Conservation (phyloP, 2,888 invertebrate species). For the Protonemura montana region DNA sequence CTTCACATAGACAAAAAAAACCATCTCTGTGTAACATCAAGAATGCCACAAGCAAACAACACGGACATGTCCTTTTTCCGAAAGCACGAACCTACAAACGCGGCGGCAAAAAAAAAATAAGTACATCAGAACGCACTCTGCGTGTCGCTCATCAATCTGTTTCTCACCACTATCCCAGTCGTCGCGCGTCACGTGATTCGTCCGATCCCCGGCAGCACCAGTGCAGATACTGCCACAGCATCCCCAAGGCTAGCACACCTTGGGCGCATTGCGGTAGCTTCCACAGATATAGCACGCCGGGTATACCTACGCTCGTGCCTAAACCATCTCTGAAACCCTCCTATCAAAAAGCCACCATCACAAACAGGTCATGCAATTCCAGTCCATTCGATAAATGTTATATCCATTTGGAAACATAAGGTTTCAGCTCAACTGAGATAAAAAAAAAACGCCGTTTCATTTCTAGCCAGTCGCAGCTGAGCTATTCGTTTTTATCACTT, state of each 20-base stretch:
- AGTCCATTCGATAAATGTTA: conserved; percentile 3
- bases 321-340: not conserved
- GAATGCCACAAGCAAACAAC: no score
- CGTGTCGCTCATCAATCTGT: not conserved
- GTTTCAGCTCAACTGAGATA: not conserved
- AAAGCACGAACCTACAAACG: no score
- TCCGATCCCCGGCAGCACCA: not conserved
- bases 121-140: not conserved
- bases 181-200: not conserved
- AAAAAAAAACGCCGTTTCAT: not conserved
- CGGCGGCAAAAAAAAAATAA: not conserved
- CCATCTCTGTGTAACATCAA: no score
- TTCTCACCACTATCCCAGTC: not conserved
- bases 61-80: no score
- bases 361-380: not conserved
- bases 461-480: not conserved
- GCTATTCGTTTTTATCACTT: conserved; percentile 12
- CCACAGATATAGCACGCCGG: not conserved
- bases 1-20: no score
- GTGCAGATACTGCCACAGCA: not conserved
- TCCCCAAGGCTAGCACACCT: not conserved
- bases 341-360: not conserved
- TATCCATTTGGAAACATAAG: not conserved
- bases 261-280: not conserved
- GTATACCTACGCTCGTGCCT: not conserved